Percentiles rank a stretch among this genome's conserved stretches.
phyloP scores from a whole-genome alignment of 2,888 invertebrate genomes.

The Pinctada fucata region DNA sequence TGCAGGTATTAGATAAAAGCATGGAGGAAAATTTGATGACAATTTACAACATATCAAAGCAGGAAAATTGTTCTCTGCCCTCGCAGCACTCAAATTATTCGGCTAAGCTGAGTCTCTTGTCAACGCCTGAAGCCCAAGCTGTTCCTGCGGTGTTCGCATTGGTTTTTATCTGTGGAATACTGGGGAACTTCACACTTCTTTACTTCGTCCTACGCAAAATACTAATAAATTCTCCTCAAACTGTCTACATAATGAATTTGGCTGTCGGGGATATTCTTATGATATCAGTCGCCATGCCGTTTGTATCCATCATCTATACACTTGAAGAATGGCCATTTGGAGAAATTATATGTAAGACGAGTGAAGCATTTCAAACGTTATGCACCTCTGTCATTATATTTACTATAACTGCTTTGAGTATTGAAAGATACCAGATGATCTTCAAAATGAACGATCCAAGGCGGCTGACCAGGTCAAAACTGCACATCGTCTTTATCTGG shows the following conservation, averaged over 20 bases:
- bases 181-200: constrained; percentile 50
- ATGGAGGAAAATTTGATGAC: background rate
- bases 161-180: constrained; percentile 49
- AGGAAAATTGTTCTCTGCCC: background rate
- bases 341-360: constrained; percentile 49
- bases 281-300: constrained; percentile 50
- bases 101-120: background rate
- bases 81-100: background rate
- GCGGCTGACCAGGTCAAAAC: constrained; percentile 24
- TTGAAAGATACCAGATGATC: constrained; percentile 50
- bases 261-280: constrained; percentile 53
- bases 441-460: constrained; percentile 33
- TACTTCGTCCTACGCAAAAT: constrained; percentile 40
- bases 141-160: constrained; percentile 48
- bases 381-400: constrained; percentile 48
- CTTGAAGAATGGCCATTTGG: constrained; percentile 55
- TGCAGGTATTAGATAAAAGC: background rate
- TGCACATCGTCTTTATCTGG: constrained; percentile 49
- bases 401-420: constrained; percentile 50
- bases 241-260: constrained; percentile 51
- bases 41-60: background rate
- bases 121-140: constrained; percentile 42
- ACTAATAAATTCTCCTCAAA: constrained; percentile 47
- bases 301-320: constrained; percentile 52
- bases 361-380: constrained; percentile 48